Percentiles rank a stretch among this genome's conserved stretches.
Conservation (phyloP, 2,797 vertebrate genomes). For the Alfaro cultratus region DNA sequence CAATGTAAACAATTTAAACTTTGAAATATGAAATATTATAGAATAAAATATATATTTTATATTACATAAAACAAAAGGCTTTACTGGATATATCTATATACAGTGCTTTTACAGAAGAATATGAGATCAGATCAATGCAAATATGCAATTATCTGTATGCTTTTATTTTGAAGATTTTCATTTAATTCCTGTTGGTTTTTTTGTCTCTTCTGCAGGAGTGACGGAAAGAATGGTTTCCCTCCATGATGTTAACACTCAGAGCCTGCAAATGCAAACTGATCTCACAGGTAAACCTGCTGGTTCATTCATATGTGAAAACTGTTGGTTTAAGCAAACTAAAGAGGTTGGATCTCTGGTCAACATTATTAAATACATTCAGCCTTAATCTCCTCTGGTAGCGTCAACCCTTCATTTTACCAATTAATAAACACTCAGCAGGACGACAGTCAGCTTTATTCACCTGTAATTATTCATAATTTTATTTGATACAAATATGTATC, state of each 20-base stretch:
- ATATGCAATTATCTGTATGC: too few relatives aligned
- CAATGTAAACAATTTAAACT: background rate
- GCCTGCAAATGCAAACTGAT: conserved; percentile 52
- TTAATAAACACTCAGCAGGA: background rate
- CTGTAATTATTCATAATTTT: background rate
- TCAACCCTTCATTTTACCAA: background rate
- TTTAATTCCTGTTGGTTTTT: background rate
- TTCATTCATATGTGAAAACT: background rate
- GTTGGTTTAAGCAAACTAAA: background rate
- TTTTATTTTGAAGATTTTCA: background rate
- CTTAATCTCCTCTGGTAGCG: background rate
- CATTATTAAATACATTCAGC: background rate
- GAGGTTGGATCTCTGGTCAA: background rate
- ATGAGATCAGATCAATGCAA: background rate
- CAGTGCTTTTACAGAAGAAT: background rate
- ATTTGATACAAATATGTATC: background rate
- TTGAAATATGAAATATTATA: background rate
- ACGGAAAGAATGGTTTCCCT: conserved; percentile 28
- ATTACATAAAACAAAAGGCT: background rate
- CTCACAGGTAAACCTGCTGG: conserved; percentile 51
- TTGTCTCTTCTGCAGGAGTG: conserved; percentile 48
- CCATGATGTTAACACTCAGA: conserved; percentile 41
- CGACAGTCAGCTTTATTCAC: background rate
- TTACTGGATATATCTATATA: background rate
- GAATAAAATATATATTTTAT: too few relatives aligned